Evolutionary conservation across 2,113 vertebrate genomes (phyloP).

Genomic region (Boleophthalmus pectinirostris): DNA sequence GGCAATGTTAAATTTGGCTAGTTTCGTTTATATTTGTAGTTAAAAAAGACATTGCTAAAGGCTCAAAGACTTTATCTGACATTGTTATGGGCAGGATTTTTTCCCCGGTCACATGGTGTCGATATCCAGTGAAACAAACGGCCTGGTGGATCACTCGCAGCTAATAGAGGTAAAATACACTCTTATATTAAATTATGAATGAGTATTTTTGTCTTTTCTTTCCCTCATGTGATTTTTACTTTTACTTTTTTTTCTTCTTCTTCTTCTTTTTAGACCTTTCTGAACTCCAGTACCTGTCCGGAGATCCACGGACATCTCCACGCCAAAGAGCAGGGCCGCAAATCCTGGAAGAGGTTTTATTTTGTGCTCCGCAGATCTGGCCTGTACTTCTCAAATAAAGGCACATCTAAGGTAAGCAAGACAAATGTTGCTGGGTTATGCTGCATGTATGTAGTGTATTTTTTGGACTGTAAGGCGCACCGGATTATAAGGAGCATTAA

Average conservation of each 20-base stretch:
- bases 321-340: constrained; percentile 91
- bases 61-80: too few relatives aligned
- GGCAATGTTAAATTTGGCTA: too few relatives aligned
- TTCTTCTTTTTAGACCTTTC: constrained; percentile 83
- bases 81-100: constrained; percentile 81
- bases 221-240: too few relatives aligned
- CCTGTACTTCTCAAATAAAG: constrained; percentile 96
- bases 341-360: constrained; percentile 93
- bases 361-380: constrained; percentile 95
- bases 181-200: constrained; percentile 1
- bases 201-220: constrained; percentile 23
- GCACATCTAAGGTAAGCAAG: constrained; percentile 90
- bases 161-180: constrained; percentile 85
- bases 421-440: background rate
- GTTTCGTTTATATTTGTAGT: too few relatives aligned
- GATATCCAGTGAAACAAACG: constrained; percentile 85
- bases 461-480: too few relatives aligned
- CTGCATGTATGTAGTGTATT: too few relatives aligned
- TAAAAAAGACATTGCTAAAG: too few relatives aligned
- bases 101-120: constrained; percentile 97
- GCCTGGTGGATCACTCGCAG: constrained; percentile 83
- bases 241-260: constrained; percentile 13
- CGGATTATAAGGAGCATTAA: too few relatives aligned
- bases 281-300: constrained; percentile 92
- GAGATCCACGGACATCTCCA: constrained; percentile 94